A percentile compares a stretch with the other conserved stretches of the same genome.
Evolutionary conservation across 30 jellyfish, hydroid and myxozoan genomes (phyloP).

Genomic region (Clytia hemisphaerica): DNA sequence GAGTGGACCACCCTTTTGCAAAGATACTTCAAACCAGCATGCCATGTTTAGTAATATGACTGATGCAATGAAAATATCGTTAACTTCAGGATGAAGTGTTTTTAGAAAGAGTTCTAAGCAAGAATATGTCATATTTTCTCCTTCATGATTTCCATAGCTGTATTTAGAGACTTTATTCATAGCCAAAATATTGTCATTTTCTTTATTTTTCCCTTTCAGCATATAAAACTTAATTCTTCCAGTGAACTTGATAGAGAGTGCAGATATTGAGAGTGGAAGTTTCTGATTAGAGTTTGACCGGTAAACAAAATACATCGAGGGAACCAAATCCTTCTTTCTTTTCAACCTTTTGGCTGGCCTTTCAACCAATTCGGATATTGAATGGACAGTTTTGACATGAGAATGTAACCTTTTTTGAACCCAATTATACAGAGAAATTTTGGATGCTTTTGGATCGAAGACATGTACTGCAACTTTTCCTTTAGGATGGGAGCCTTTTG

Average conservation of each 20-base stretch:
- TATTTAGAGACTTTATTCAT: constrained; percentile 35
- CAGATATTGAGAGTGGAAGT: constrained; percentile 65
- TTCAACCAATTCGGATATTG: background rate
- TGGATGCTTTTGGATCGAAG: constrained; percentile 15
- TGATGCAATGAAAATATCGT: constrained; percentile 66
- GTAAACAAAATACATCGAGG: constrained; percentile 18
- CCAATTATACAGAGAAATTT: constrained; percentile 52
- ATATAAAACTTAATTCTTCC: constrained; percentile 67
- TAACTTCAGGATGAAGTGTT: constrained; percentile 84
- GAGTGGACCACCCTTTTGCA: constrained; percentile 93
- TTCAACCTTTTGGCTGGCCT: background rate
- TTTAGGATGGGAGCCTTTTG: constrained; percentile 68
- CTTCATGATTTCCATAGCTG: constrained; percentile 62
- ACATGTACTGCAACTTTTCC: constrained; percentile 69
- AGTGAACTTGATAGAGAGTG: constrained; percentile 79
- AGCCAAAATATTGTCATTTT: constrained; percentile 9
- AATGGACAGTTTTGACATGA: constrained; percentile 29
- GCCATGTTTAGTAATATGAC: constrained; percentile 60
- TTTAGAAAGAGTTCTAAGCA: constrained; percentile 66
- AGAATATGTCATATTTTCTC: constrained; percentile 53
- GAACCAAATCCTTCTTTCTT: background rate
- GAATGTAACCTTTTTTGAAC: constrained; percentile 47
- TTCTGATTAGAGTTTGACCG: constrained; percentile 6
- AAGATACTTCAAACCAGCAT: constrained; percentile 69
- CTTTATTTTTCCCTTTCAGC: constrained; percentile 12